phyloP scores from a whole-genome alignment of 1,140 invertebrate genomes.

The Drosophila biarmipes region DNA sequence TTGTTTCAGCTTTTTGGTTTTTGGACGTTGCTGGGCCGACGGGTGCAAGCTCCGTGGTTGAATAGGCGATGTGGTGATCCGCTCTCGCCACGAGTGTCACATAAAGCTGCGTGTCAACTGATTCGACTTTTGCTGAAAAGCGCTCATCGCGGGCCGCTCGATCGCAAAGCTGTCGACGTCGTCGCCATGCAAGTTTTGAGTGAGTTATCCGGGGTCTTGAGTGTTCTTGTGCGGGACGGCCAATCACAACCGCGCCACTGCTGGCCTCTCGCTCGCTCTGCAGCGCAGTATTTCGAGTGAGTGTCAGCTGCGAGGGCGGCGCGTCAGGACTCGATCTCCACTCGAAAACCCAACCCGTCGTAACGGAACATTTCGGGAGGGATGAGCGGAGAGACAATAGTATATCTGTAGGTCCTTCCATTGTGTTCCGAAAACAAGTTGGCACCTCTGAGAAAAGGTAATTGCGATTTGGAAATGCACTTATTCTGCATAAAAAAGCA shows the following conservation, averaged over 20 bases:
- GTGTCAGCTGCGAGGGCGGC: constrained; percentile 56
- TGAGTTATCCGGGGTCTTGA: constrained; percentile 8
- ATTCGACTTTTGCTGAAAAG: constrained; percentile 55
- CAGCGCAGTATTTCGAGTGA: constrained; percentile 31
- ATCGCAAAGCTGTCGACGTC: constrained; percentile 55
- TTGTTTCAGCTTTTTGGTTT: constrained; percentile 21
- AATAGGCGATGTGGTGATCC: constrained; percentile 33
- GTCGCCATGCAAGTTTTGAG: constrained; percentile 39
- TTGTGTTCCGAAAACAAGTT: constrained; percentile 9
- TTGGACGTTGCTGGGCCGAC: constrained; percentile 50
- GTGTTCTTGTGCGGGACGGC: constrained; percentile 10
- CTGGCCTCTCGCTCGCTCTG: constrained; percentile 13
- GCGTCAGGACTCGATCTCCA: constrained; percentile 53
- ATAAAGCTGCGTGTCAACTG: constrained; percentile 76
- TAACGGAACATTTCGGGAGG: constrained; percentile 33
- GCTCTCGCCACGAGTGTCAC: constrained; percentile 73
- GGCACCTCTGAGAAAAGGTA: background rate
- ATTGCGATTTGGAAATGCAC: background rate
- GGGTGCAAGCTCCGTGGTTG: constrained; percentile 37
- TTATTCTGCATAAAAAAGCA: too few species aligned
- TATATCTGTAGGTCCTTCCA: background rate
- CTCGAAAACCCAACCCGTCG: constrained; percentile 5
- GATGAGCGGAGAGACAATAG: background rate
- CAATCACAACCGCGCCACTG: background rate
- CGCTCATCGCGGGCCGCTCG: constrained; percentile 30